These are phyloP conservation scores for Clivina fossor DNA, from an alignment of 2,888 invertebrate genomes.

Conservation along the genomic window DNA sequence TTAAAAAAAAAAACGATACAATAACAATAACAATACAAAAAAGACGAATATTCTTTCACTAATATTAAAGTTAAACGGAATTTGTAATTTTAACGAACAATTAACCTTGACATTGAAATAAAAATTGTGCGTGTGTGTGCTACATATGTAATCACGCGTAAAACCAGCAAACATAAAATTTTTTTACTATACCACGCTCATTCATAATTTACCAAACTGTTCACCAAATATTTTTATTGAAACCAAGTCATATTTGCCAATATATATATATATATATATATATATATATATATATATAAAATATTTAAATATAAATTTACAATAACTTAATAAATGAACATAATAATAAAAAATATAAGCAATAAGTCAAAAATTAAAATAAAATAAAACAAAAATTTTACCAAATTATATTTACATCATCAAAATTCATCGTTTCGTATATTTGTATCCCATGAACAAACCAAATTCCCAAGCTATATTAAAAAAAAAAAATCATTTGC, in stretches of 20 bases:
- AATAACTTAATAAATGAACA: neutral
- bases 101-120: slow-evolving; percentile 19
- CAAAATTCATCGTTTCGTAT: neutral
- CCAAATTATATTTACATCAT: neutral
- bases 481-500: slow-evolving; percentile 15
- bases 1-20: too few species aligned
- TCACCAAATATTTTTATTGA: too few species aligned
- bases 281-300: neutral
- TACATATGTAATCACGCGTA: slow-evolving; percentile 16
- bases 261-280: too few species aligned
- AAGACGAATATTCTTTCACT: too few species aligned
- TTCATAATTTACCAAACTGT: too few species aligned
- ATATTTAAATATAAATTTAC: neutral
- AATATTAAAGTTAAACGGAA: too few species aligned
- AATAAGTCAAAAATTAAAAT: neutral
- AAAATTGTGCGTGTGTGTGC: slow-evolving; percentile 18
- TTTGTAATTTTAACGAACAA: slow-evolving; percentile 10
- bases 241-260: too few species aligned
- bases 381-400: too few species aligned
- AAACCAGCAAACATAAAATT: slow-evolving; percentile 10
- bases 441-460: neutral
- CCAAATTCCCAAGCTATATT: slow-evolving; percentile 8
- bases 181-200: too few species aligned
- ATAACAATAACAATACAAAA: too few species aligned
- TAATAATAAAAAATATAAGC: neutral